Evolutionary conservation across 1,140 invertebrate genomes (phyloP).

Genomic region (Chrysomallon squamiferum): DNA sequence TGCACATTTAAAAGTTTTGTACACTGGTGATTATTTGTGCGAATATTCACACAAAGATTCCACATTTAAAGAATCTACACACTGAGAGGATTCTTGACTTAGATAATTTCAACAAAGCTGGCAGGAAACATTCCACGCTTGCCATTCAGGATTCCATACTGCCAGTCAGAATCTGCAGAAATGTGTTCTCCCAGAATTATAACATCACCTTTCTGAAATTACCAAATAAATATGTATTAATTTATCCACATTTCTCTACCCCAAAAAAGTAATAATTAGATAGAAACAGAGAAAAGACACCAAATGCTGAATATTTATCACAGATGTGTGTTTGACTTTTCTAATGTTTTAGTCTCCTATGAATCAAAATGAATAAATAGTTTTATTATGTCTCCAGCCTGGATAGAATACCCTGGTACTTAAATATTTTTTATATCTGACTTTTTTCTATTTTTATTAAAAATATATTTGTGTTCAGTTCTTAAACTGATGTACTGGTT

Average conservation of each 20-base stretch:
- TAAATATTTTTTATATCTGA: neutral
- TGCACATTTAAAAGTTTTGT: no score
- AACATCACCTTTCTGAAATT: slow-evolving; percentile 72
- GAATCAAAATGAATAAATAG: no score
- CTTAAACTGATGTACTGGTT: neutral
- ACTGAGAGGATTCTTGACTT: no score
- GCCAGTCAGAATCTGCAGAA: slow-evolving; percentile 74
- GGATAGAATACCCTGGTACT: neutral
- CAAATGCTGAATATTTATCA: no score
- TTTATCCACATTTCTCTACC: no score
- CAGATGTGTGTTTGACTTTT: no score
- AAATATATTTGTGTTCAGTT: neutral
- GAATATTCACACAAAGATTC: no score
- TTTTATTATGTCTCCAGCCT: neutral
- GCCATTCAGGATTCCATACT: slow-evolving; percentile 76
- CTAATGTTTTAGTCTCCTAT: no score
- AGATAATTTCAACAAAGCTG: slow-evolving; percentile 72
- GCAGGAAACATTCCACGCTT: slow-evolving; percentile 80
- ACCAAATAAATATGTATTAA: neutral
- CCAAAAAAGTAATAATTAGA: no score
- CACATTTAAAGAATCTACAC: no score
- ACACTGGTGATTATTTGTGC: no score
- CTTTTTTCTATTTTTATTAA: neutral
- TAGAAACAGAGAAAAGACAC: no score
- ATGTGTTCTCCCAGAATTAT: slow-evolving; percentile 75